Evolutionary conservation across 2,797 vertebrate species (phyloP).

Genomic region (Rhodeus uyekii): DNA sequence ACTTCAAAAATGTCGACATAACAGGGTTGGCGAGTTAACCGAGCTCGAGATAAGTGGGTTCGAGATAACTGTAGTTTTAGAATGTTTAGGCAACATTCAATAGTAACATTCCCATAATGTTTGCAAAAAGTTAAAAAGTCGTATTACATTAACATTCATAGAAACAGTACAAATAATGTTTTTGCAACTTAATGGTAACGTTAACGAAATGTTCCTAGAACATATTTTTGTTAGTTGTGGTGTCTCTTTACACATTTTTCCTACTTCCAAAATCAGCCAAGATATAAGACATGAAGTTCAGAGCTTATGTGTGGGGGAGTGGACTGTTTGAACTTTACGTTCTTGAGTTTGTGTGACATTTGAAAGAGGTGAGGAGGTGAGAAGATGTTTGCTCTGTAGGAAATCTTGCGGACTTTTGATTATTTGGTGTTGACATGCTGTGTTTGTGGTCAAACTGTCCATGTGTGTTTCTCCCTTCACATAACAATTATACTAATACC

Average conservation of each 20-base stretch:
- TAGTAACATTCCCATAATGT: background rate
- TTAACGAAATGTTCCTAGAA: background rate
- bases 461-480: background rate
- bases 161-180: background rate
- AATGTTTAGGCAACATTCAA: background rate
- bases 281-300: constrained; percentile 6
- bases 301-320: constrained; percentile 2
- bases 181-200: background rate
- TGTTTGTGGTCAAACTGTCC: constrained; percentile 29
- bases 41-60: too few relatives aligned
- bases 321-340: constrained; percentile 29
- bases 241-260: background rate
- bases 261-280: background rate
- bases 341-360: constrained; percentile 18
- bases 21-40: too few relatives aligned
- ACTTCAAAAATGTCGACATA: too few relatives aligned
- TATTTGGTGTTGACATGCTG: constrained; percentile 7
- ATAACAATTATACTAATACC: constrained; percentile 19
- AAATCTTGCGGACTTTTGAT: constrained; percentile 22
- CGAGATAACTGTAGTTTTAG: too few relatives aligned
- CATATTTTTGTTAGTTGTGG: constrained; percentile 7
- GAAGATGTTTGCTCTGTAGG: background rate
- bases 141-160: background rate
- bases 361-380: background rate
- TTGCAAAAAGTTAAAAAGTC: background rate